phyloP scores from a whole-genome alignment of 1,140 invertebrate genomes.

The Drosophila malerkotliana region DNA sequence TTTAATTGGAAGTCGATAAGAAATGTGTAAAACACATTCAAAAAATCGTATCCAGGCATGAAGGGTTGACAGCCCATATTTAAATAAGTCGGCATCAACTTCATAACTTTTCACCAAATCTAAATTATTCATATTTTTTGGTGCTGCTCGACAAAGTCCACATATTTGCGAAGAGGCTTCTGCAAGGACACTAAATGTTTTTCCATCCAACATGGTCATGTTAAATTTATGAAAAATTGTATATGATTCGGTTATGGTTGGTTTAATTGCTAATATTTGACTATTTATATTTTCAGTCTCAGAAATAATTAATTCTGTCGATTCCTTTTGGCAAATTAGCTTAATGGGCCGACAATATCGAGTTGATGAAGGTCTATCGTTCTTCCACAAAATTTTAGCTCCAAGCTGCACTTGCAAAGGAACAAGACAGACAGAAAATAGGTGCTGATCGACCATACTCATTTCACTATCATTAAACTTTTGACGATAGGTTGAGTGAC shows the following conservation, averaged over 20 bases:
- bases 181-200: slow-evolving; percentile 8
- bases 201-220: slow-evolving; percentile 1
- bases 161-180: slow-evolving; percentile 9
- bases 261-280: slow-evolving; percentile 3
- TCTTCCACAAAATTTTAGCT: too few species aligned
- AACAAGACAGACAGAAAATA: too few species aligned
- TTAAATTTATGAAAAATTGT: slow-evolving; percentile 11
- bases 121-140: background rate
- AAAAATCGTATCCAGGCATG: slow-evolving; percentile 4
- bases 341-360: too few species aligned
- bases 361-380: too few species aligned
- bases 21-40: slow-evolving; percentile 6
- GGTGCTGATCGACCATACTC: too few species aligned
- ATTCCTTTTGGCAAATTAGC: background rate
- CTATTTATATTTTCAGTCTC: slow-evolving; percentile 10
- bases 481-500: too few species aligned
- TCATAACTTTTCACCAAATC: too few species aligned
- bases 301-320: slow-evolving; percentile 3
- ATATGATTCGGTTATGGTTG: background rate
- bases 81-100: slow-evolving; percentile 3
- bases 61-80: slow-evolving; percentile 16
- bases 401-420: too few species aligned
- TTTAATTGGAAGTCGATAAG: slow-evolving; percentile 1
- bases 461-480: too few species aligned
- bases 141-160: slow-evolving; percentile 7